Conservation (phyloP, 1,140 invertebrate genomes). For the Brachionus sp. region DNA sequence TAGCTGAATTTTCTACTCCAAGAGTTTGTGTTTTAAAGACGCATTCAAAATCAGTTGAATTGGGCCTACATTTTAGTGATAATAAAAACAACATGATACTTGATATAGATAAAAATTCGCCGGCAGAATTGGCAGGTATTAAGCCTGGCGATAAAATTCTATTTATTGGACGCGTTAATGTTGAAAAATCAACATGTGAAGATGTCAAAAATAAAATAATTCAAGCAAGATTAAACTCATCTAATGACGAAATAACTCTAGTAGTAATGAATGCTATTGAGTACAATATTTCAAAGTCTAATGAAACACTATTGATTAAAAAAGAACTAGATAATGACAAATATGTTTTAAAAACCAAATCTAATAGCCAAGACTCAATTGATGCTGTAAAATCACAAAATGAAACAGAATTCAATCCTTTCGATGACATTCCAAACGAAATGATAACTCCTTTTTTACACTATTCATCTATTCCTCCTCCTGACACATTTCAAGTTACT, state of each 20-base stretch:
- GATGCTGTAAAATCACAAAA: not conserved
- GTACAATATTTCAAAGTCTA: slow-evolving; percentile 17
- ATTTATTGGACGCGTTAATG: not conserved
- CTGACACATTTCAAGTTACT: not conserved
- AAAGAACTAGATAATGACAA: not conserved
- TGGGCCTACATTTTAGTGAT: slow-evolving; percentile 1
- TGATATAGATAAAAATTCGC: not conserved
- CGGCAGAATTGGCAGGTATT: not conserved
- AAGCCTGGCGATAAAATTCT: slow-evolving; percentile 36
- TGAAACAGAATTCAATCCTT: slow-evolving; percentile 13
- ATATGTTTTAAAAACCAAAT: not conserved
- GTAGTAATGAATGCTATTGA: slow-evolving; percentile 37
- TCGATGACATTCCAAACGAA: slow-evolving; percentile 16
- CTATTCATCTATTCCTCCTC: slow-evolving; percentile 18
- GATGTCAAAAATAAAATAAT: not conserved
- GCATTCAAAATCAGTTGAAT: not conserved
- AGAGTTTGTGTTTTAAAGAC: not conserved
- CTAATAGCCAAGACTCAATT: not conserved
- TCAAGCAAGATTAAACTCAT: not conserved
- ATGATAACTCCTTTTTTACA: slow-evolving; percentile 33
- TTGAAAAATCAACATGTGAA: not conserved
- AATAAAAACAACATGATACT: slow-evolving; percentile 1
- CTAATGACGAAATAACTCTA: not conserved
- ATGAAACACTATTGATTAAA: not conserved
- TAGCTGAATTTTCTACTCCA: slow-evolving; percentile 10